phyloP scores from a whole-genome alignment of 2,888 invertebrate genomes.

The Stegana nigrithorax region DNA sequence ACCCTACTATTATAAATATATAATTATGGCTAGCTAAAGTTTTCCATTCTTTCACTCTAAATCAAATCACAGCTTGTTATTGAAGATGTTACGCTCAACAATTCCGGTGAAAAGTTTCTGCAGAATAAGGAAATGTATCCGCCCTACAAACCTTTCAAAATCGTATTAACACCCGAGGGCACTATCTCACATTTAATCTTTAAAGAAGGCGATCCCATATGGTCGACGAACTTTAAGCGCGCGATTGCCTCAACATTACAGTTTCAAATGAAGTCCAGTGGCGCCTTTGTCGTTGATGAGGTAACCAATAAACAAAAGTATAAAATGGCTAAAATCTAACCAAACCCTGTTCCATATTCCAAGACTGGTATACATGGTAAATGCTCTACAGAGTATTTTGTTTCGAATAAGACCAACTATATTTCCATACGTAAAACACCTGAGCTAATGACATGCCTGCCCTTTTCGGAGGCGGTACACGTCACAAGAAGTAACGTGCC shows the following conservation, averaged over 20 bases:
- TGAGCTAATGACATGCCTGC: slow-evolving; percentile 65
- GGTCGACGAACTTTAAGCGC: slow-evolving; percentile 78
- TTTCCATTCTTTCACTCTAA: too few relatives aligned
- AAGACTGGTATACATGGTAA: slow-evolving; percentile 73
- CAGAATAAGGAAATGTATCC: slow-evolving; percentile 69
- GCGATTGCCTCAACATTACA: slow-evolving; percentile 77
- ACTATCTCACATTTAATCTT: slow-evolving; percentile 65
- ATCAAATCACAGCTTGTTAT: slow-evolving; percentile 58
- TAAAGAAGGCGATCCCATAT: slow-evolving; percentile 71
- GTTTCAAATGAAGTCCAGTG: slow-evolving; percentile 69
- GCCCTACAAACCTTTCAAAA: slow-evolving; percentile 68
- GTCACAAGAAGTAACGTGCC: slow-evolving; percentile 67
- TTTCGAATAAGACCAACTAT: slow-evolving; percentile 66
- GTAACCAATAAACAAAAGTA: slow-evolving; percentile 40
- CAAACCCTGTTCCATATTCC: background rate
- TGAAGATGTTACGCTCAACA: slow-evolving; percentile 67
- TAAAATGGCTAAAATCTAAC: background rate
- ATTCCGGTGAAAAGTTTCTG: slow-evolving; percentile 67
- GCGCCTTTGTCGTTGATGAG: slow-evolving; percentile 69
- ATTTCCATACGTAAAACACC: slow-evolving; percentile 67
- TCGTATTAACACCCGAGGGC: slow-evolving; percentile 63
- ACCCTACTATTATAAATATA: too few relatives aligned
- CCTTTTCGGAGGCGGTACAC: slow-evolving; percentile 66
- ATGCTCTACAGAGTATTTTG: slow-evolving; percentile 70
- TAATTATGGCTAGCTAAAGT: too few relatives aligned